A percentile compares a stretch with the other conserved stretches of the same genome.
Evolutionary conservation across 2,888 invertebrate genomes (phyloP).

Genomic region (Ectemnius cavifrons): DNA sequence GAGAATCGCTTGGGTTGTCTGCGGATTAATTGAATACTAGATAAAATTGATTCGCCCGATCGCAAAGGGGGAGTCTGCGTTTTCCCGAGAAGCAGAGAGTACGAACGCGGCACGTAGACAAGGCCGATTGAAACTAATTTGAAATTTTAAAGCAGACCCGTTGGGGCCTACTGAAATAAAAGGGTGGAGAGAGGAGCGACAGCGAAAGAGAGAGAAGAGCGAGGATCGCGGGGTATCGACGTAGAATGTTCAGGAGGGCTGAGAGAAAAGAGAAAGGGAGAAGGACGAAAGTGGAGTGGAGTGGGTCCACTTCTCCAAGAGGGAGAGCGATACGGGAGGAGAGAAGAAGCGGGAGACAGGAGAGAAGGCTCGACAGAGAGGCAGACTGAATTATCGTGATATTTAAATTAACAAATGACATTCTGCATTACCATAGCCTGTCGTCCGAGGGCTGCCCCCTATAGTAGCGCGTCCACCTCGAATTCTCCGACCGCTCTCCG

Average conservation of each 20-base stretch:
- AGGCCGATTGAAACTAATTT: slow-evolving; percentile 75
- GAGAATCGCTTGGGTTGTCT: too few species aligned
- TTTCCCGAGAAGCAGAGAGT: slow-evolving; percentile 44
- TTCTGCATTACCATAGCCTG: slow-evolving; percentile 72
- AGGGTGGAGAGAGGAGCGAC: slow-evolving; percentile 13
- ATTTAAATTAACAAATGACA: slow-evolving; percentile 76
- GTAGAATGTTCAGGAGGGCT: slow-evolving; percentile 12
- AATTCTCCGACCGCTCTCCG: slow-evolving; percentile 55
- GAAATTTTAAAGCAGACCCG: slow-evolving; percentile 70
- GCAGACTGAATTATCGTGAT: slow-evolving; percentile 74
- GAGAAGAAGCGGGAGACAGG: slow-evolving; percentile 34
- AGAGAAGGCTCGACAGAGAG: slow-evolving; percentile 49
- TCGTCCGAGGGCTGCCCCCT: slow-evolving; percentile 58
- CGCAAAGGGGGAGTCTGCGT: too few species aligned
- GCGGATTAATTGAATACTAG: too few species aligned
- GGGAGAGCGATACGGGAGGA: too few species aligned
- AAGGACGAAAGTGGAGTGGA: slow-evolving; percentile 49
- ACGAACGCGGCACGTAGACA: slow-evolving; percentile 65
- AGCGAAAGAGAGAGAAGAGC: slow-evolving; percentile 8
- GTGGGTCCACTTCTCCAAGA: slow-evolving; percentile 26
- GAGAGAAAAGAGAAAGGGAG: slow-evolving; percentile 37
- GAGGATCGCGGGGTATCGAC: slow-evolving; percentile 2
- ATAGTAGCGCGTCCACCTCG: slow-evolving; percentile 59
- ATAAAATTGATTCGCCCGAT: too few species aligned
- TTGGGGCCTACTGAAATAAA: slow-evolving; percentile 54